These are phyloP conservation scores for Aleiodes sp. DNA, from an alignment of 1,140 invertebrate genomes.

Conservation along the genomic window DNA sequence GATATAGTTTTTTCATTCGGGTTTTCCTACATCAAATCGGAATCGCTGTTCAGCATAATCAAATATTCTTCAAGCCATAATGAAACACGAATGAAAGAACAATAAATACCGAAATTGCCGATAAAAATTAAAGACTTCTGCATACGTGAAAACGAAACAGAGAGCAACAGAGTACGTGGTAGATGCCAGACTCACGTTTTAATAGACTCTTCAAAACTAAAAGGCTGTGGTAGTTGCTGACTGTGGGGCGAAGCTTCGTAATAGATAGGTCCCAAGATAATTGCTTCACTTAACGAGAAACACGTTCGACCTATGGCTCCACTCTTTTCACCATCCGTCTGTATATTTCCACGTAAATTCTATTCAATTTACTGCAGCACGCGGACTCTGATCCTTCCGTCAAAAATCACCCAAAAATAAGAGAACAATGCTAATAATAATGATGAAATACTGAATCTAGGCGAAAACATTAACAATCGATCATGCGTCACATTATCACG, in stretches of 20 bases:
- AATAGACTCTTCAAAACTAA: constrained; percentile 58
- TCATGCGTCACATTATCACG: neutral
- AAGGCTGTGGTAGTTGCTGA: constrained; percentile 58
- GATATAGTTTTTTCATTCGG: too few species aligned
- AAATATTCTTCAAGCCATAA: too few species aligned
- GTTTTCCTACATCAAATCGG: too few species aligned
- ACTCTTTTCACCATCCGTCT: constrained; percentile 26
- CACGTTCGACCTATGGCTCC: constrained; percentile 54
- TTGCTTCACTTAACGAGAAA: constrained; percentile 64
- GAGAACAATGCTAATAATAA: neutral
- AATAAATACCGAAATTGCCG: neutral
- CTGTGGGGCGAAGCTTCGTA: constrained; percentile 49
- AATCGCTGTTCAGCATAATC: too few species aligned
- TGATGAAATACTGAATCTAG: neutral
- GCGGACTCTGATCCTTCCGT: neutral
- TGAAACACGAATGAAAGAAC: too few species aligned
- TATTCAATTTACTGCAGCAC: constrained; percentile 15
- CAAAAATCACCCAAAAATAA: neutral
- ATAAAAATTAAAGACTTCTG: neutral
- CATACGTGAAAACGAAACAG: constrained; percentile 8
- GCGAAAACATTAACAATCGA: constrained; percentile 10
- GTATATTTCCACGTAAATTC: neutral
- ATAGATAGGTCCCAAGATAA: constrained; percentile 57
- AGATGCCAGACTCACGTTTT: constrained; percentile 42
- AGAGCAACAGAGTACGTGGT: constrained; percentile 35